Percentiles rank a stretch among this genome's conserved stretches.
phyloP scores from a whole-genome alignment of 2,113 vertebrate species.

The Beaufortia kweichowensis region DNA sequence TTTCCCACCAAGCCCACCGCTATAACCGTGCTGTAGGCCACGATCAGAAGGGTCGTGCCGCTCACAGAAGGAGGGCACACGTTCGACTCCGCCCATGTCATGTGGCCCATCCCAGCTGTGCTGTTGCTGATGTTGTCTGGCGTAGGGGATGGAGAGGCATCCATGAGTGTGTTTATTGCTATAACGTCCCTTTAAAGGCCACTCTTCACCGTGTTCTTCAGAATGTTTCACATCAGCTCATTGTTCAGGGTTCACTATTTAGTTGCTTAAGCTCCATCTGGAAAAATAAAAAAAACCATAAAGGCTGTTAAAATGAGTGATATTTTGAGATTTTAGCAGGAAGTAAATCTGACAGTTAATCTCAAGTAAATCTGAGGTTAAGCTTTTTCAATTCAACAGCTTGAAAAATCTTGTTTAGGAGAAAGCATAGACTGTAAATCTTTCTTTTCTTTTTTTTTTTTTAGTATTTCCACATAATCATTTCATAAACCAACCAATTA shows the following conservation, averaged over 20 bases:
- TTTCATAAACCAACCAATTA: constrained; percentile 1
- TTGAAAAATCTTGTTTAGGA: background rate
- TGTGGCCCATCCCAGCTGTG: background rate
- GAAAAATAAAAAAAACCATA: background rate
- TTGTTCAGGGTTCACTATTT: background rate
- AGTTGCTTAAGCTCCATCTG: background rate
- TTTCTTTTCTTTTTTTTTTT: no score
- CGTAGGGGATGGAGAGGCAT: background rate
- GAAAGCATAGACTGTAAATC: background rate
- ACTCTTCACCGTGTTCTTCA: no score
- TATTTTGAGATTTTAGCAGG: background rate
- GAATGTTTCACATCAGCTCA: background rate
- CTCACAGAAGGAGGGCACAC: constrained; percentile 79
- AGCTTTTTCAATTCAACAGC: background rate
- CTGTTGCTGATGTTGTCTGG: constrained; percentile 27
- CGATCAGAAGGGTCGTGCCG: constrained; percentile 80
- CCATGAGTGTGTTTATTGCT: background rate
- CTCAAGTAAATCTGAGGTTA: no score
- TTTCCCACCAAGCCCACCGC: constrained; percentile 89
- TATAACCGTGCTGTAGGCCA: constrained; percentile 84
- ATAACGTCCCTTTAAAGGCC: background rate
- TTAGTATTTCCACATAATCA: background rate
- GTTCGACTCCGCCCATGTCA: constrained; percentile 58
- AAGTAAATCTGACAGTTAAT: background rate
- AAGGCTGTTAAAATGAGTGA: background rate